Conservation (phyloP, 1,140 invertebrate species). For the Nasonia longicornis region DNA sequence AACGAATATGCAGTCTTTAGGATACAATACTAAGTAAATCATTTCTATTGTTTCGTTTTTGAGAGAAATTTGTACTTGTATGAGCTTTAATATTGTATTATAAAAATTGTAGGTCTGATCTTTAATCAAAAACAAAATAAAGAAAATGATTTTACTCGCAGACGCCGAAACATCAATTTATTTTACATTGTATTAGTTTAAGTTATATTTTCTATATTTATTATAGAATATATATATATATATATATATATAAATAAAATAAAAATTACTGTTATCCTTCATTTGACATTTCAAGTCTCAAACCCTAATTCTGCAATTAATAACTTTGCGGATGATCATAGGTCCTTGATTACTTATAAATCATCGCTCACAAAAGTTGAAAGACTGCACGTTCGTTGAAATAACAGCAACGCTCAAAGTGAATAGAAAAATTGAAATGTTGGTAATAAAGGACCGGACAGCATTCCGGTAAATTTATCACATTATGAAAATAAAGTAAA, state of each 20-base stretch:
- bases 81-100: slow-evolving; percentile 35
- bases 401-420: neutral
- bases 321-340: neutral
- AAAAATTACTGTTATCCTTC: neutral
- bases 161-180: neutral
- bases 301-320: neutral
- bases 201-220: slow-evolving; percentile 4
- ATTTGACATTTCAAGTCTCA: neutral
- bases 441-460: slow-evolving; percentile 18
- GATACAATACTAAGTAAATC: slow-evolving; percentile 19
- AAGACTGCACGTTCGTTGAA: slow-evolving; percentile 24
- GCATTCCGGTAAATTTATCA: slow-evolving; percentile 15
- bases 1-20: slow-evolving; percentile 30
- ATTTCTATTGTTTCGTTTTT: slow-evolving; percentile 39
- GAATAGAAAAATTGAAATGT: slow-evolving; percentile 1
- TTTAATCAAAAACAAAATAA: slow-evolving; percentile 38
- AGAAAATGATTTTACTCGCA: slow-evolving; percentile 29
- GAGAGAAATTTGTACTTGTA: slow-evolving; percentile 12
- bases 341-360: no score
- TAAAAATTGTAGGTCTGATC: slow-evolving; percentile 33
- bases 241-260: neutral
- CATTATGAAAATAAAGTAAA: slow-evolving; percentile 43
- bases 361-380: neutral
- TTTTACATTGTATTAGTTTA: slow-evolving; percentile 14
- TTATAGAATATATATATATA: neutral